A percentile compares a stretch with the other conserved stretches of the same genome.
Conservation (phyloP, 2,797 vertebrate species). For the Sebastes diploproa region DNA sequence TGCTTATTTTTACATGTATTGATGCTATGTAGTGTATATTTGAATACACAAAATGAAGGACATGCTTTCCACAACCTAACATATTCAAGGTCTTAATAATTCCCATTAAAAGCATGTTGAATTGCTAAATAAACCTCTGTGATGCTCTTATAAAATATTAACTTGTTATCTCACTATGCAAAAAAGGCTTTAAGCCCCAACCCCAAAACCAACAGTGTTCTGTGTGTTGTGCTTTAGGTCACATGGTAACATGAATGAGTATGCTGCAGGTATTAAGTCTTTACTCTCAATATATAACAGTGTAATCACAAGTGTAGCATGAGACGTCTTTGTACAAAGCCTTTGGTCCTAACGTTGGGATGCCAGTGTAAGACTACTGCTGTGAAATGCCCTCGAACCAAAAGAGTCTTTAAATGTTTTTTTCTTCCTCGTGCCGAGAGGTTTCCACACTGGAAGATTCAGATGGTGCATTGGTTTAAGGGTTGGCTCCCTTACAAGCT, state of each 20-base stretch:
- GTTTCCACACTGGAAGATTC: neutral
- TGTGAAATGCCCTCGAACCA: neutral
- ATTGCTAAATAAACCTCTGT: neutral
- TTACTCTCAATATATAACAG: neutral
- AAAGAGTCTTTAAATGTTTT: neutral
- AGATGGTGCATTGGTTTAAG: neutral
- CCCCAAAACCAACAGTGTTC: neutral
- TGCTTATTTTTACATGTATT: neutral
- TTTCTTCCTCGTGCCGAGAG: neutral
- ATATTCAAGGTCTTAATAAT: neutral
- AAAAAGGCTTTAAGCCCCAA: neutral
- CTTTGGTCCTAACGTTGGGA: neutral
- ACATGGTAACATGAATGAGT: neutral
- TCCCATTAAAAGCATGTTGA: neutral
- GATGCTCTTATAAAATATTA: neutral
- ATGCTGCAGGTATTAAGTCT: neutral
- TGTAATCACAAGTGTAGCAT: neutral
- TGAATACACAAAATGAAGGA: neutral
- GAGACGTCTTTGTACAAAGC: neutral
- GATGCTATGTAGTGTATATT: neutral
- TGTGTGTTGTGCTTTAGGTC: neutral
- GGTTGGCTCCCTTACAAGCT: conserved; percentile 9
- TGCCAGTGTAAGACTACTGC: neutral
- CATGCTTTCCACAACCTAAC: neutral
- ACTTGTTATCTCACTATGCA: neutral